A percentile compares a stretch with the other conserved stretches of the same genome.
These are phyloP conservation scores for Ectropis crepuscularia DNA, from an alignment of 2,888 invertebrate genomes.

Conservation along the genomic window DNA sequence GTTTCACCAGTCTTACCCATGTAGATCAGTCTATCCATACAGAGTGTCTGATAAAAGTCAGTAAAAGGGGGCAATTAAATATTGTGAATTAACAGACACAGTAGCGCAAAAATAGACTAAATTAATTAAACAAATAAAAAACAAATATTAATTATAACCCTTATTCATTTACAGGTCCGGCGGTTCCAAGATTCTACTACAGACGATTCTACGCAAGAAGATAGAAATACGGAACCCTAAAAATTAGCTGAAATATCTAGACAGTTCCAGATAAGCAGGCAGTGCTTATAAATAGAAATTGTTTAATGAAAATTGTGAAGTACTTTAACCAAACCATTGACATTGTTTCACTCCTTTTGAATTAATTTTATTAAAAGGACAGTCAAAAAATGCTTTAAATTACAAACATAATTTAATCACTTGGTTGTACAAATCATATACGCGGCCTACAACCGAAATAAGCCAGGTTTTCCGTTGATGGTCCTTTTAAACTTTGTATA, in stretches of 20 bases:
- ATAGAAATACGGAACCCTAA: too few relatives aligned
- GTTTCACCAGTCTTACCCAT: too few relatives aligned
- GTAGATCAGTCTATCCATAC: too few relatives aligned
- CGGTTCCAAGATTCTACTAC: conserved; percentile 56
- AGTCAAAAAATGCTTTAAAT: not conserved
- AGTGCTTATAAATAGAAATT: conserved; percentile 10
- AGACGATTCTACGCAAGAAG: conserved; percentile 55
- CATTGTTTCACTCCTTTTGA: conserved; percentile 11
- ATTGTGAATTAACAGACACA: too few relatives aligned
- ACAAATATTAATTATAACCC: not conserved
- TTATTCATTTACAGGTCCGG: conserved; percentile 52
- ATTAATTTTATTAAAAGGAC: conserved; percentile 1
- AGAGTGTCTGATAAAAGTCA: too few relatives aligned
- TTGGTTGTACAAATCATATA: too few relatives aligned
- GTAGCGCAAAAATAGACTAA: too few relatives aligned
- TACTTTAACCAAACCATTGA: conserved; percentile 10
- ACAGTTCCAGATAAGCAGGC: conserved; percentile 5
- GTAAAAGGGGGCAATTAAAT: too few relatives aligned
- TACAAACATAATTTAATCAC: not conserved
- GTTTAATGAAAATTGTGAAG: conserved; percentile 22
- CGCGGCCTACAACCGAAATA: too few relatives aligned
- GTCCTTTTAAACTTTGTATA: too few relatives aligned
- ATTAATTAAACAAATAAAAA: too few relatives aligned
- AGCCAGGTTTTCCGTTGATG: too few relatives aligned
- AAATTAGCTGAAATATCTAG: conserved; percentile 35